Conservation (phyloP, 2,797 vertebrate genomes). For the Parotocinclus haroldoi region DNA sequence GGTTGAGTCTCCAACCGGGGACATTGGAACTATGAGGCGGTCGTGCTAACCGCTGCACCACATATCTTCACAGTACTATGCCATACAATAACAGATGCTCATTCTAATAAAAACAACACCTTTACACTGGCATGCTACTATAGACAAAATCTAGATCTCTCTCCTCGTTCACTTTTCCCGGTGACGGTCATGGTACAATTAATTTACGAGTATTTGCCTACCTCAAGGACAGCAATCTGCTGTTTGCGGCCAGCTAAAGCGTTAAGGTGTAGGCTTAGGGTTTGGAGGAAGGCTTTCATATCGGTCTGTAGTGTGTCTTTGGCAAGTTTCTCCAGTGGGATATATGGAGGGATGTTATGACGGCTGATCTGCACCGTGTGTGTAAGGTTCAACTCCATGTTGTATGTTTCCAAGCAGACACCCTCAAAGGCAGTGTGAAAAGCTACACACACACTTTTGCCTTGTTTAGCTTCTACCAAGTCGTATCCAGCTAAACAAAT, state of each 20-base stretch:
- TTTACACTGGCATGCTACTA: too few relatives aligned
- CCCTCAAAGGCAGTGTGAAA: constrained; percentile 78
- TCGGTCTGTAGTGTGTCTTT: constrained; percentile 67
- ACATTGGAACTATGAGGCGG: too few relatives aligned
- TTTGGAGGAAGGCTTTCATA: constrained; percentile 71
- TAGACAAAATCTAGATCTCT: too few relatives aligned
- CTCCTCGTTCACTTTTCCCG: too few relatives aligned
- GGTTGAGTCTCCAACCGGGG: too few relatives aligned
- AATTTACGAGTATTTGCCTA: too few relatives aligned
- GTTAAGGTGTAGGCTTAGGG: constrained; percentile 75
- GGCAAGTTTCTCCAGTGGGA: constrained; percentile 74
- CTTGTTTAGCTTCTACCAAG: constrained; percentile 53
- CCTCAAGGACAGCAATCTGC: constrained; percentile 81
- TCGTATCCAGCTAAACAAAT: constrained; percentile 65
- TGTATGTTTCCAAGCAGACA: constrained; percentile 77
- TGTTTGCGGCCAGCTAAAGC: constrained; percentile 77
- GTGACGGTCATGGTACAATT: too few relatives aligned
- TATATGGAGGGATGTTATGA: constrained; percentile 81
- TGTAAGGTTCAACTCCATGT: constrained; percentile 73
- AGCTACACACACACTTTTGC: constrained; percentile 70
- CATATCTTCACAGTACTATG: too few relatives aligned
- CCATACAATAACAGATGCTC: too few relatives aligned
- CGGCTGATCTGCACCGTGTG: constrained; percentile 65
- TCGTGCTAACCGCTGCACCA: too few relatives aligned
- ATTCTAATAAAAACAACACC: too few relatives aligned